Evolutionary conservation across 2,888 invertebrate genomes (phyloP), one percentile per base, ranked within the genome.

Genomic region (Trissolcus japonicus): DNA sequence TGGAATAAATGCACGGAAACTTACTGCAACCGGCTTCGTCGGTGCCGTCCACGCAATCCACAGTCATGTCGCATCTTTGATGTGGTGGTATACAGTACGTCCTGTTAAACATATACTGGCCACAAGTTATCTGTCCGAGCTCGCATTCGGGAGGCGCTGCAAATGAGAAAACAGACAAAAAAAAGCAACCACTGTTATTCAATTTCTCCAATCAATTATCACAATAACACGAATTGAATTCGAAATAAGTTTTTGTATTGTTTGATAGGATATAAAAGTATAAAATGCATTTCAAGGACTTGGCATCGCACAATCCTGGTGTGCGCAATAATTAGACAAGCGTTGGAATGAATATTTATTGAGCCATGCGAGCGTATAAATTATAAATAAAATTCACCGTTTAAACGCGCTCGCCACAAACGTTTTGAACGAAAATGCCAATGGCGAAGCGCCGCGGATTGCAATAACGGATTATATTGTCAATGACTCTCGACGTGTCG

Each of bases 1-100:
- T 66, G 56, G 51, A 61, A 50, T 43, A 62, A 73, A 41, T 72
- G 46, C 46, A 54, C 16, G 41, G 57, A 79, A 86, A 96, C 97
- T 96, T 91, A 98, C 98, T 95, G 92, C 98, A 98, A 89, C 95
- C 95, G 11, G 95, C 95, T 90, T 98, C 98, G 90, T 98, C 98
- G 43, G 96, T 95, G 80, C 96, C 97, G 89, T 98, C 97, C 77
- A 96, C 95, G 89, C 98, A 99, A 91, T 98, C 97, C 41, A 96
- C 95, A 81, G 94, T 94, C 94, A 95, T 96, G 91, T 98, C 98
- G 91, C 98, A 98, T 89, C 95, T 93, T 90, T 96, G 94, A 91
- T 98, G 95, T 78, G 95, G 94, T 74, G 97, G 97, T 88, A 98
- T 95, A 90, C 98, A 98, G 90, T 96, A 98, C 35, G 98, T 97